These are phyloP conservation scores for Alcis repandata DNA, from an alignment of 2,888 invertebrate genomes.

Conservation along the genomic window DNA sequence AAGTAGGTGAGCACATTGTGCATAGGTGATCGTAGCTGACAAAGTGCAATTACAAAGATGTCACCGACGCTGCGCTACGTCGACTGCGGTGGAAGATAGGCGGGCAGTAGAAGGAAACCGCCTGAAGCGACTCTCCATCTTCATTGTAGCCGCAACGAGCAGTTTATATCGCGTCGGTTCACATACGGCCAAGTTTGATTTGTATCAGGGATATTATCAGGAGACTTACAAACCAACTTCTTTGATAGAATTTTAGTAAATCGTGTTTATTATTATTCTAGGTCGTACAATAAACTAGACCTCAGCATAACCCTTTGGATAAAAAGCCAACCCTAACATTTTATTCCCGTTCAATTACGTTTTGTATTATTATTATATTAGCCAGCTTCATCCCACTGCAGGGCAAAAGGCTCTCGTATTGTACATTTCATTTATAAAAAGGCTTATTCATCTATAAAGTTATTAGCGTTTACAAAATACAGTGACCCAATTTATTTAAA, in stretches of 20 bases:
- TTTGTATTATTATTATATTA: too few relatives aligned
- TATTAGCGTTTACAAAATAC: too few relatives aligned
- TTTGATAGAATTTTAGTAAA: not conserved
- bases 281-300: too few relatives aligned
- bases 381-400: too few relatives aligned
- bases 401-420: too few relatives aligned
- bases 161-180: constrained; percentile 19
- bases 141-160: constrained; percentile 24
- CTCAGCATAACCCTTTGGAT: too few relatives aligned
- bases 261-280: too few relatives aligned
- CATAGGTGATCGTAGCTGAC: constrained; percentile 9
- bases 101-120: not conserved
- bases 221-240: not conserved
- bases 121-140: constrained; percentile 19
- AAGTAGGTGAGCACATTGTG: not conserved
- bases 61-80: not conserved
- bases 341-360: too few relatives aligned
- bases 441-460: too few relatives aligned
- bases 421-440: too few relatives aligned
- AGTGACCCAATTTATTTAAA: too few relatives aligned
- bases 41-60: constrained; percentile 30
- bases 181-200: constrained; percentile 6
- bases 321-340: too few relatives aligned
- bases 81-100: constrained; percentile 1
- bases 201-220: not conserved